Evolutionary conservation across 2,113 vertebrate species (phyloP).

Genomic region (Pterocles gutturalis): DNA sequence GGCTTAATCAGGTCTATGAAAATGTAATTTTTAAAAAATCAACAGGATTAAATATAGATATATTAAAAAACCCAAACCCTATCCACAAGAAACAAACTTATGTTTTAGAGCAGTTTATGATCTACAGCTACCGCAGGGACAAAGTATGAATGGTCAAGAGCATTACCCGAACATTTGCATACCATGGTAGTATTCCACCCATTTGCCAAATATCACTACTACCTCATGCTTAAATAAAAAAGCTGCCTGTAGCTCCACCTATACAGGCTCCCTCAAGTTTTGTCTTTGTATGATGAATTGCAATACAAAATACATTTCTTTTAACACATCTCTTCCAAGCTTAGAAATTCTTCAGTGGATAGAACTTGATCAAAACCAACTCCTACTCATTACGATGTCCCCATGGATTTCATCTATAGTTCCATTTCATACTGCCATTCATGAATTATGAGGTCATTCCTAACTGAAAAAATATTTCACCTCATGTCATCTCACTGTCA

Average conservation of each 20-base stretch:
- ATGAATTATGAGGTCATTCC: not conserved
- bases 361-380: not conserved
- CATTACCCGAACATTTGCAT: not conserved
- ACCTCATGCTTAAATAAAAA: not conserved
- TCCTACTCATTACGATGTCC: not conserved
- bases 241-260: not conserved
- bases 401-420: not conserved
- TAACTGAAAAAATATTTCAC: not conserved
- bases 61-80: not conserved
- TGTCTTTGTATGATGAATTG: not conserved
- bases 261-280: not conserved
- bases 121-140: not conserved
- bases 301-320: not conserved
- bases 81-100: not conserved
- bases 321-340: not conserved
- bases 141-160: not conserved
- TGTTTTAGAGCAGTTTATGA: not conserved
- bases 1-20: not conserved
- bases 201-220: not conserved
- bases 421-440: not conserved
- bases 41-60: not conserved
- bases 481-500: not conserved
- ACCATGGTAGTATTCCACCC: not conserved
- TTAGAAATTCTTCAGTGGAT: not conserved
- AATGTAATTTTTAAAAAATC: not conserved